Evolutionary conservation across 2,797 vertebrate genomes (phyloP), one percentile per base, ranked within the genome.

Genomic region (Crax fasciolata): DNA sequence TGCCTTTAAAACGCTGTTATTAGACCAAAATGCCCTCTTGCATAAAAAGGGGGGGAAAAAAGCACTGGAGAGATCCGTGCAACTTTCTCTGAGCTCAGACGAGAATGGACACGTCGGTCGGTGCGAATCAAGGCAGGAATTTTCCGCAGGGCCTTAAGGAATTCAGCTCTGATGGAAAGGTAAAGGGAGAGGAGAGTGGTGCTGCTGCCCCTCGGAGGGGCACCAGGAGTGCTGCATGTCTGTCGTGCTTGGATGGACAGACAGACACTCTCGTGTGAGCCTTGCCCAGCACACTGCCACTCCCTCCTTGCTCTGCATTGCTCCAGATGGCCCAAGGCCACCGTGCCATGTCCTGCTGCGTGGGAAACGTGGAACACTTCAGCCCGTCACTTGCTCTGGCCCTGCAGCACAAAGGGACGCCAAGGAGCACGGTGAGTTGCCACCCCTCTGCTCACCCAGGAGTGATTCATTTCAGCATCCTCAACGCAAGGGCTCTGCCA

Each of bases 241-340:
- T 1, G 0, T 9, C 12, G 48, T 46, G 39, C 70, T 55, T 0
- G 0, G 58, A 18, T 2, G 8, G 70, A 44, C 6, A 21, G 49
- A 67, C 0, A 19, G 52, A 55, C 52, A 54, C 9, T 17, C 52
- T 30, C 17, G 18, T 19, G 18, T n/a, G 54, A 12, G 55, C 67
- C 51, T 38, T 27, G 28, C 35, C 44, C 46, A 48, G 21, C 32
- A 27, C n/a, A 19, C 27, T 4, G 17, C n/a, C 27, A 12, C 21
- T 58, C 20, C 27, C 27, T 27, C 20, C 38, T 41, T 38, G 28
- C 27, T n/a, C 12, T 13, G 68, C 30, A 4, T 17, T 28, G 16
- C 10, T n/a, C 5, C 30, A 14, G 28, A 30, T 30, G 51, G 12
- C 39, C 20, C 17, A 41, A 35, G 28, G 35, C 38, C 51, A n/a